Conservation (phyloP, 2,113 vertebrate species). For the Coryphaenoides rupestris region DNA sequence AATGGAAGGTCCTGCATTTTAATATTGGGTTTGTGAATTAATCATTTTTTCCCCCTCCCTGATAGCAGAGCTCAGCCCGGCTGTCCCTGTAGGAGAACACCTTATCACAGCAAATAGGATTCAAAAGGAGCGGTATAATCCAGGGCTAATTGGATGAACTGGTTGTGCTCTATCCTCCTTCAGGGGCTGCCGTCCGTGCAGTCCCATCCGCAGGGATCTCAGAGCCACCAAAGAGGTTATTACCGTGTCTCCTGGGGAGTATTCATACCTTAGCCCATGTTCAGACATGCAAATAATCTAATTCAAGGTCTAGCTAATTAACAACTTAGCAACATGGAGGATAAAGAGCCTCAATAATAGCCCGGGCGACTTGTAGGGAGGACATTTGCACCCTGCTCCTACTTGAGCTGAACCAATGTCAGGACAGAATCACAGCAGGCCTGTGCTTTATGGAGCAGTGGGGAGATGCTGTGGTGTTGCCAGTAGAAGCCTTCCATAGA, state of each 20-base stretch:
- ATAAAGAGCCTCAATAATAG: conserved; percentile 75
- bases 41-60: conserved; percentile 72
- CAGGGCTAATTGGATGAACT: conserved; percentile 90
- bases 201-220: conserved; percentile 76
- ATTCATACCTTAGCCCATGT: conserved; percentile 87
- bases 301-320: conserved; percentile 91
- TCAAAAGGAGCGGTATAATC: conserved; percentile 81
- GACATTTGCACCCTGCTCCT: conserved; percentile 37
- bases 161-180: conserved; percentile 75
- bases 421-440: conserved; percentile 34
- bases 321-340: conserved; percentile 82
- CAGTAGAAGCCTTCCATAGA: no score
- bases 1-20: conserved; percentile 79
- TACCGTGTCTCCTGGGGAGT: conserved; percentile 83
- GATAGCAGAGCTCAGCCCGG: conserved; percentile 71
- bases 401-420: conserved; percentile 44
- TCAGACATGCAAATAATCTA: conserved; percentile 95
- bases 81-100: conserved; percentile 81
- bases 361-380: conserved; percentile 42
- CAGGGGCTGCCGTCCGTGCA: conserved; percentile 68
- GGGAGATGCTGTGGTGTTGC: no score
- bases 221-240: conserved; percentile 89
- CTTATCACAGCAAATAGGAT: conserved; percentile 82
- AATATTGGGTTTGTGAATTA: conserved; percentile 77
- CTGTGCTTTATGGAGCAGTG: no score